Base-by-base conservation (phyloP, 1,140 invertebrate species). In the Augochlora pura region DNA sequence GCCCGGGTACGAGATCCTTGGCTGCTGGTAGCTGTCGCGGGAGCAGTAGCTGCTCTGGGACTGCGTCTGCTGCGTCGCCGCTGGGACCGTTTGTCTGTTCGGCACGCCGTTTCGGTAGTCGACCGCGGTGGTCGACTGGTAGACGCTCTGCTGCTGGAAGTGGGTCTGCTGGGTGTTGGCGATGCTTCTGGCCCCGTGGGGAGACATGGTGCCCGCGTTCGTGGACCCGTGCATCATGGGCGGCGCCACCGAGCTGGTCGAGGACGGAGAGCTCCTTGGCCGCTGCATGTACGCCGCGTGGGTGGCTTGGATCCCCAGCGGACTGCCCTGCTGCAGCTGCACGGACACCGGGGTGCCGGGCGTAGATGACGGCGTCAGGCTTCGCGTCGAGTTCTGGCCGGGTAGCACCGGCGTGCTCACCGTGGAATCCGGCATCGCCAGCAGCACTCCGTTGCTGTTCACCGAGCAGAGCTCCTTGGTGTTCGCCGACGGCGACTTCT, bases 341-440 rank as follows among this genome's bases (percentile, higher is more conserved):
- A 94, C 92, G 12, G 93, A 94, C 3, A 94, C 94, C 1, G 95
- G 94, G 4, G 95, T 95, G 8, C 94, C 94, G 0, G 95, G 95
- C 12, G 95, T 95, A 0, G 95, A 95, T 0, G 95, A 95, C 0
- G 95, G 95, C 1, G 95, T 96, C 4, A 96, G 87, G 82, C 94
- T 95, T 32, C 95, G 94, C 18, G 94, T 94, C 0, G 95, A 94
- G 86, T 93, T 94, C 75, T 92, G 93, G 16, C 90, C 90, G 0
- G 91, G 86, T 1, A 93, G 68, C 4, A 85, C 84, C 1, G 91
- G 91, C 12, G 92, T 93, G 21, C 89, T 89, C 5, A 93, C 92
- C 0, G 93, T 93, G 0, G 91, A 92, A 57, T 94, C 93, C 2
- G 92, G 92, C 87, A 93, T 91, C 0, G 91, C 91, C 9, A 92